These are phyloP conservation scores for Bedellia somnulentella DNA, from an alignment of 2,888 invertebrate genomes.

Conservation along the genomic window DNA sequence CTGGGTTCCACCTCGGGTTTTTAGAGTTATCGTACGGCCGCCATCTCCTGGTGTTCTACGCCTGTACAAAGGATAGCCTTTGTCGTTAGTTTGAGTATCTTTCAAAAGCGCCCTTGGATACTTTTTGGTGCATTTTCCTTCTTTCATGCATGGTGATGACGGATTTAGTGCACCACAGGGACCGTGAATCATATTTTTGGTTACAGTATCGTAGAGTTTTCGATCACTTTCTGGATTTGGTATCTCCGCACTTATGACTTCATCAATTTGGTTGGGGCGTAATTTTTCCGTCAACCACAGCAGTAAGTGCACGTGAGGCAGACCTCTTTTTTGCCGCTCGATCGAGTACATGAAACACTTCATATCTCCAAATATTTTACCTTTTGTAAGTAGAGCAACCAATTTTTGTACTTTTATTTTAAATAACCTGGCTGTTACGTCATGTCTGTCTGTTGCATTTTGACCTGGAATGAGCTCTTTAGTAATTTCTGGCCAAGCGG, in stretches of 20 bases:
- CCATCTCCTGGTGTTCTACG: constrained; percentile 12
- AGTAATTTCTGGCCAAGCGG: constrained; percentile 15
- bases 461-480: constrained; percentile 10
- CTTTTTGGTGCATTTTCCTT: constrained; percentile 10
- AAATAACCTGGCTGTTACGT: constrained; percentile 14
- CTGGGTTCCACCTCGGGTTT: constrained; percentile 1
- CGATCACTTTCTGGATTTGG: constrained; percentile 13
- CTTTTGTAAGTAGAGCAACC: constrained; percentile 12
- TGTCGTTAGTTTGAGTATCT: constrained; percentile 2
- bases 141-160: constrained; percentile 5
- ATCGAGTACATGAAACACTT: constrained; percentile 11
- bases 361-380: constrained; percentile 9
- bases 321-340: constrained; percentile 9
- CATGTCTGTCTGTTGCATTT: constrained; percentile 15
- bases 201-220: constrained; percentile 5
- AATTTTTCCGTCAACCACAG: constrained; percentile 20
- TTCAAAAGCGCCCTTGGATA: constrained; percentile 11
- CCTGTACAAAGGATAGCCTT: constrained; percentile 8
- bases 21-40: constrained; percentile 11
- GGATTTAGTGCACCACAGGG: constrained; percentile 8
- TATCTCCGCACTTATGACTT: constrained; percentile 21
- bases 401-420: constrained; percentile 11
- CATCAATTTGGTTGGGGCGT: constrained; percentile 18
- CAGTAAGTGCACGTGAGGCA: constrained; percentile 9
- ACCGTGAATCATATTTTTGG: constrained; percentile 7